phyloP scores from a whole-genome alignment of 37 sponge, comb jelly and placozoan genomes.

The Agelas oroides region DNA sequence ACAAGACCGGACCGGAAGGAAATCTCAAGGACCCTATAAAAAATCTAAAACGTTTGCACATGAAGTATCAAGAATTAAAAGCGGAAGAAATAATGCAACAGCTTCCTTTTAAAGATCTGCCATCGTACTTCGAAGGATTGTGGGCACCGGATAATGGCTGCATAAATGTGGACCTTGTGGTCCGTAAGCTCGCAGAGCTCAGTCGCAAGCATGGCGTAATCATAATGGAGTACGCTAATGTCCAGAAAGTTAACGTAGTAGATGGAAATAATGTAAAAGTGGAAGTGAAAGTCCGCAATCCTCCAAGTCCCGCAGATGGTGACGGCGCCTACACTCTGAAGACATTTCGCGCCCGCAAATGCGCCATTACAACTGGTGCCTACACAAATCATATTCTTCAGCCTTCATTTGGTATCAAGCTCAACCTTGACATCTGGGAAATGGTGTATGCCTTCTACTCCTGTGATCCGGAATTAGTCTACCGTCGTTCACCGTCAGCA shows the following conservation, averaged over 20 bases:
- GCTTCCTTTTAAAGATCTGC: conserved; percentile 24
- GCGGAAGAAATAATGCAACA: conserved; percentile 21
- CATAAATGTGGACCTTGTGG: conserved; percentile 22
- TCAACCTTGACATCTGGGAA: too few relatives aligned
- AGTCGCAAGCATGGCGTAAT: conserved; percentile 11
- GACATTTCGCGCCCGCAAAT: too few relatives aligned
- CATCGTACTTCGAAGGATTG: conserved; percentile 3
- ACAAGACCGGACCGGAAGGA: too few relatives aligned
- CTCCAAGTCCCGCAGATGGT: too few relatives aligned
- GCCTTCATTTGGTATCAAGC: too few relatives aligned
- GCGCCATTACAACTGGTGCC: too few relatives aligned
- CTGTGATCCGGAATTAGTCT: background rate
- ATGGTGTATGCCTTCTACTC: too few relatives aligned
- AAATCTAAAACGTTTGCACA: conserved; percentile 15
- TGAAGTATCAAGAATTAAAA: conserved; percentile 6
- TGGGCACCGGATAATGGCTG: conserved; percentile 37
- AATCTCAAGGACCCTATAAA: conserved; percentile 25
- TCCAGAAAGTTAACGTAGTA: background rate
- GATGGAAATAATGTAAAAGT: background rate
- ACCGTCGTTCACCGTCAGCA: background rate
- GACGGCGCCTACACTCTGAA: too few relatives aligned
- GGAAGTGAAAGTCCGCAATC: background rate
- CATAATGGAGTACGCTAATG: conserved; percentile 8
- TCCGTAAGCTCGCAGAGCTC: conserved; percentile 5
- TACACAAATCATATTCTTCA: too few relatives aligned